Conservation (phyloP, 2,797 vertebrate species). For the Acipenser transmontanus region DNA sequence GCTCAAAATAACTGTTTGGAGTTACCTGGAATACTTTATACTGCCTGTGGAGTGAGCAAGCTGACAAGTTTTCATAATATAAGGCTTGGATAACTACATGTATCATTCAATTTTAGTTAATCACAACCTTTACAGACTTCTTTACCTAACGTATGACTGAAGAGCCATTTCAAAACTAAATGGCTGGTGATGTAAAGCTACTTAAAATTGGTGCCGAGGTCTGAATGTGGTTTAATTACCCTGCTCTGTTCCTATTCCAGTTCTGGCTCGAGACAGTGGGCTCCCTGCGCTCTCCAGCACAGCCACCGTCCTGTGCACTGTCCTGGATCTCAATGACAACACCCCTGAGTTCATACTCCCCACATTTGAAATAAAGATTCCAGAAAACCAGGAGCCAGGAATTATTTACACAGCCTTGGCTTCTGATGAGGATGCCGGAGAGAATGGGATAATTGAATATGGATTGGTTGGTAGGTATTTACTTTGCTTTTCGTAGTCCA, state of each 20-base stretch:
- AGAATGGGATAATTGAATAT: conserved; percentile 72
- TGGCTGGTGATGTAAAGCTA: too few species aligned
- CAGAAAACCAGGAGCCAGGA: conserved; percentile 76
- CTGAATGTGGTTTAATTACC: background rate
- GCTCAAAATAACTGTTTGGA: too few species aligned
- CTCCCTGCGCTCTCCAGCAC: conserved; percentile 58
- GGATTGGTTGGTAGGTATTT: conserved; percentile 64
- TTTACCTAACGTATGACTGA: too few species aligned
- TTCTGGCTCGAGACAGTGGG: conserved; percentile 74
- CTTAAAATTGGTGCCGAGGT: too few species aligned
- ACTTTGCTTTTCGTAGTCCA: background rate
- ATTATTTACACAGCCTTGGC: conserved; percentile 59
- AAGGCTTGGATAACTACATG: too few species aligned
- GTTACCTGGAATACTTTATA: too few species aligned
- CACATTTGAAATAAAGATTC: conserved; percentile 58
- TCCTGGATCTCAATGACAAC: conserved; percentile 85
- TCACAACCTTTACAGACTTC: too few species aligned
- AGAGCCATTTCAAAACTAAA: too few species aligned
- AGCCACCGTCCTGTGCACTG: conserved; percentile 60
- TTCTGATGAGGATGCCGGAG: conserved; percentile 69
- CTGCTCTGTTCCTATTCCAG: conserved; percentile 42
- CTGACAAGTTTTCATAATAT: too few species aligned
- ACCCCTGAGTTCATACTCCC: conserved; percentile 65
- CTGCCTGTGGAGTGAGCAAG: too few species aligned
- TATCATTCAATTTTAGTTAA: too few species aligned